Base-by-base conservation (phyloP, 1,140 invertebrate species). In the Neodiprion lecontei region DNA sequence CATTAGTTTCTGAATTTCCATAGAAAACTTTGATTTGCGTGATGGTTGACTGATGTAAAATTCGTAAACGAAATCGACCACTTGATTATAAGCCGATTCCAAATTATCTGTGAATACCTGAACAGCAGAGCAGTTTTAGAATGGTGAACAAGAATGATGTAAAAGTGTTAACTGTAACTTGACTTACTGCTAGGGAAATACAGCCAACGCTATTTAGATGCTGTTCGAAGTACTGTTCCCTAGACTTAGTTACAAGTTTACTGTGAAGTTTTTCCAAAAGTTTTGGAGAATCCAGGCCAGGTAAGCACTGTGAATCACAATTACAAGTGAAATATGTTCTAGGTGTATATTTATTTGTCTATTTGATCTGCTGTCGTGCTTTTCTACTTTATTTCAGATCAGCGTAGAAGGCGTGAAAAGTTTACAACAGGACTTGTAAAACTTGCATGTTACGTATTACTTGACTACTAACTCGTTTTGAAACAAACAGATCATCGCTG, bases 121-220 rank as follows among this genome's bases (percentile, higher is more conserved):
- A 48, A 79, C 81, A n/a, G 77, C 70, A 68, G 72, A 50, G 21
- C 12, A 67, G 69, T 61, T 72, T 53, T 65, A 17, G 69, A 67
- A 67, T 49, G 65, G 17, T 73, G 21, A 61, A 61, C 53, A 5
- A 61, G 53, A 9, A 14, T 9, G n/a, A 61, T 61, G 11, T 14
- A 14, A 9, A 7, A 61, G 53, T 17, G 7, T 17, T 40, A 9
- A 61, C n/a, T 61, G 28, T 40, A 17, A 9, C 53, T 61, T 9
- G n/a, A 61, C 70, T 17, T 72, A 84, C 79, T 79, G 78, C 74
- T 1, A 79, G 76, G 61, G 75, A 79, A 78, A 82, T 84, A 70
- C 83, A 85, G 67, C 84, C 84, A 14, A 83, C 83, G 21, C 81
- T 80, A 67, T 77, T 79, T 49, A 76, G 48, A 48, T 85, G 83